Evolutionary conservation across 2,888 invertebrate genomes (phyloP).

Genomic region (Anthoptus insignis): DNA sequence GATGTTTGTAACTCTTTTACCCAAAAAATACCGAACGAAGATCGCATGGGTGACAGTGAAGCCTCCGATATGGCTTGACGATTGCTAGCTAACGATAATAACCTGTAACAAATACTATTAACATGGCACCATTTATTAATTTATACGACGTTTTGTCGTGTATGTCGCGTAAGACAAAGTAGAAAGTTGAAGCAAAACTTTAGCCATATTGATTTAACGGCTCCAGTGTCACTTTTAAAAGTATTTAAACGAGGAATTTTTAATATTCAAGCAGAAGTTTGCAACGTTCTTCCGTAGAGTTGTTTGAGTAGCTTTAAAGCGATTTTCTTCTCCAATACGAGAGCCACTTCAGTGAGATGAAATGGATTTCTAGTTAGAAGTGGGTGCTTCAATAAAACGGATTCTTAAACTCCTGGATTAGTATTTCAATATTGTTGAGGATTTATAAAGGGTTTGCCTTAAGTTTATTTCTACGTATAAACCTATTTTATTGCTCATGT

Average conservation of each 20-base stretch:
- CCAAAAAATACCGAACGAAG: too few species aligned
- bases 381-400: background rate
- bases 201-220: constrained; percentile 1
- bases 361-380: constrained; percentile 14
- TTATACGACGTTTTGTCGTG: too few species aligned
- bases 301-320: constrained; percentile 17
- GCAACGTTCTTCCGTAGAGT: constrained; percentile 4
- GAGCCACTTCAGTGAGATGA: constrained; percentile 8
- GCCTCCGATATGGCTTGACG: too few species aligned
- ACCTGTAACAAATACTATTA: too few species aligned
- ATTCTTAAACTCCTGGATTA: background rate
- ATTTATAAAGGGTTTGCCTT: background rate
- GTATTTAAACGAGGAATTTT: constrained; percentile 14
- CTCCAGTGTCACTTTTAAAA: constrained; percentile 12
- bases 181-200: background rate
- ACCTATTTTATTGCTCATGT: too few species aligned
- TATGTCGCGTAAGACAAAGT: too few species aligned
- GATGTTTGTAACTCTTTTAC: too few species aligned
- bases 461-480: background rate
- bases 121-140: too few species aligned
- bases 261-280: constrained; percentile 15
- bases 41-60: too few species aligned
- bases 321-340: constrained; percentile 19
- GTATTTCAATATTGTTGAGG: background rate
- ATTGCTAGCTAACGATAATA: too few species aligned